A percentile compares a stretch with the other conserved stretches of the same genome.
Evolutionary conservation across 1,140 invertebrate genomes (phyloP).

Genomic region (Lucilia sericata): DNA sequence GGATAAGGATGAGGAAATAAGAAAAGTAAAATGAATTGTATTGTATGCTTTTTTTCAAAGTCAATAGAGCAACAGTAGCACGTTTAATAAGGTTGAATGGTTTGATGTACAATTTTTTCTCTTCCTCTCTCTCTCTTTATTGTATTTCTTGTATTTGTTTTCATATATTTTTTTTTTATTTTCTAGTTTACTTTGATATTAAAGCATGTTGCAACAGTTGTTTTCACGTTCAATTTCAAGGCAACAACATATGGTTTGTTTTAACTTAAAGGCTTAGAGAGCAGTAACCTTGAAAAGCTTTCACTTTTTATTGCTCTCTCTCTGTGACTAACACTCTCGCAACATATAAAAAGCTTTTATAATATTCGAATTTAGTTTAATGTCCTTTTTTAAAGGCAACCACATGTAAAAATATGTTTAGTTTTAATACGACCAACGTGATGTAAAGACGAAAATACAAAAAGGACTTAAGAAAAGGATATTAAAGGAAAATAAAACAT

Average conservation of each 20-base stretch:
- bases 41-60: background rate
- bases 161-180: background rate
- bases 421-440: background rate
- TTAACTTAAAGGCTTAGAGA: conserved; percentile 9
- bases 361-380: background rate
- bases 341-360: background rate
- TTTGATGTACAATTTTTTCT: background rate
- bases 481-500: background rate
- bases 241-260: background rate
- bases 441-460: background rate
- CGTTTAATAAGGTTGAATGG: background rate
- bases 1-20: conserved; percentile 13
- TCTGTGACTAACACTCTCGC: background rate
- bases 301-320: background rate
- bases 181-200: background rate
- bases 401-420: background rate
- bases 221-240: conserved; percentile 23
- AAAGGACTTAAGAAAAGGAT: background rate
- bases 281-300: conserved; percentile 18
- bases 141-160: no score
- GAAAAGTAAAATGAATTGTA: background rate
- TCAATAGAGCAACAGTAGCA: conserved; percentile 19
- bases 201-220: conserved; percentile 15
- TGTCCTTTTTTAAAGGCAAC: background rate
- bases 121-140: no score